A percentile compares a stretch with the other conserved stretches of the same genome.
phyloP scores from a whole-genome alignment of 2,797 vertebrate genomes.

The Gastrophryne carolinensis region DNA sequence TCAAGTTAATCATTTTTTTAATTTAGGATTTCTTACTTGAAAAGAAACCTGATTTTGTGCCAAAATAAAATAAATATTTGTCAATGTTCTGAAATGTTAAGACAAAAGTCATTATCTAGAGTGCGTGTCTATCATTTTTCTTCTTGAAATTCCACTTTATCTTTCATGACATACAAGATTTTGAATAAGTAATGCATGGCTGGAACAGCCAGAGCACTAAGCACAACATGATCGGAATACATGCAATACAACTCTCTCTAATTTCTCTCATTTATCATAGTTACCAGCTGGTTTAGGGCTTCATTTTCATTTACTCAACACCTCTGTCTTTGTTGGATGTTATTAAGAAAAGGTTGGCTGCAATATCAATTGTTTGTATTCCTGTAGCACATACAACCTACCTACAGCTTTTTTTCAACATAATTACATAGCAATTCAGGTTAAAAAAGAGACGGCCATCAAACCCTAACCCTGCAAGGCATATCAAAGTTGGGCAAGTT shows the following conservation, averaged over 20 bases:
- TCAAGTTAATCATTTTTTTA: too few relatives aligned
- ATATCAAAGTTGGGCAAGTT: too few relatives aligned
- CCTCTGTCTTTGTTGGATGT: slow-evolving; percentile 31
- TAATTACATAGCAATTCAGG: too few relatives aligned
- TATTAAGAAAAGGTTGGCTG: slow-evolving; percentile 25
- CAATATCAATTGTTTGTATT: slow-evolving; percentile 21
- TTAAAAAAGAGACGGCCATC: too few relatives aligned
- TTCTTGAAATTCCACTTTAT: neutral
- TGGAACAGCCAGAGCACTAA: neutral
- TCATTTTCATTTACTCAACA: slow-evolving; percentile 35
- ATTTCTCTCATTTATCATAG: slow-evolving; percentile 45
- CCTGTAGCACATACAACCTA: neutral
- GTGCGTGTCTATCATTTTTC: neutral
- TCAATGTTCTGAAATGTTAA: neutral
- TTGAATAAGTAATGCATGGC: neutral
- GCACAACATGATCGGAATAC: neutral
- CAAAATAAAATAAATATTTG: too few relatives aligned
- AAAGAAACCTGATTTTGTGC: too few relatives aligned
- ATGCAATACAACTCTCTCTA: slow-evolving; percentile 10
- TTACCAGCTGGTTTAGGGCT: slow-evolving; percentile 36
- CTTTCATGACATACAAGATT: neutral
- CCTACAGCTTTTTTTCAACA: too few relatives aligned
- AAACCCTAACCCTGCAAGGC: too few relatives aligned
- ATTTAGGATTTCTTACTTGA: too few relatives aligned
- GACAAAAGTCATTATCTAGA: neutral